These are phyloP conservation scores for Amblyopsis rosae DNA, from an alignment of 2,113 vertebrate species.

Conservation along the genomic window DNA sequence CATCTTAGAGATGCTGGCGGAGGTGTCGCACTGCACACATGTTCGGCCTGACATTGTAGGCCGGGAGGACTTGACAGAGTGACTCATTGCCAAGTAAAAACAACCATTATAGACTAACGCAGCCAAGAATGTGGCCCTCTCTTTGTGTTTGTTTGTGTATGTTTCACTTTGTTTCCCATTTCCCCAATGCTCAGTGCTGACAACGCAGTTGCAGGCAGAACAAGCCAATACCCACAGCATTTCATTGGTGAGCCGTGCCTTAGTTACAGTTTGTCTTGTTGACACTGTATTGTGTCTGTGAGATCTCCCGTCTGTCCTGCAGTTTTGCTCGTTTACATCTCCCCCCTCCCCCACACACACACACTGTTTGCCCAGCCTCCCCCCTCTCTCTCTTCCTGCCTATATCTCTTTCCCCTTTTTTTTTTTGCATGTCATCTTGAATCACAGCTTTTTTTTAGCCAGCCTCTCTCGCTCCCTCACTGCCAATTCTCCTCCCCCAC, in stretches of 20 bases:
- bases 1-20: slow-evolving; percentile 9
- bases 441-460: slow-evolving; percentile 35
- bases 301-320: slow-evolving; percentile 38
- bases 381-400: slow-evolving; percentile 18
- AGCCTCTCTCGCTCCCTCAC: slow-evolving; percentile 9
- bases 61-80: slow-evolving; percentile 43
- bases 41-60: slow-evolving; percentile 39
- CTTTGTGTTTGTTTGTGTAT: background rate
- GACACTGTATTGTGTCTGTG: slow-evolving; percentile 39
- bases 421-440: slow-evolving; percentile 54
- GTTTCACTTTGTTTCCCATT: slow-evolving; percentile 12
- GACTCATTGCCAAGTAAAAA: slow-evolving; percentile 56
- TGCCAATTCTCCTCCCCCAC: background rate
- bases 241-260: slow-evolving; percentile 45
- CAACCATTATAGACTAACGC: slow-evolving; percentile 14
- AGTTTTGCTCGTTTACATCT: slow-evolving; percentile 20
- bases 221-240: slow-evolving; percentile 48
- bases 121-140: slow-evolving; percentile 39
- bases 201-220: slow-evolving; percentile 59
- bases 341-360: slow-evolving; percentile 9
- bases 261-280: slow-evolving; percentile 52
- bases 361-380: too few relatives aligned
- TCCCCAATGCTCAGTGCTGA: slow-evolving; percentile 43
- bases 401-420: slow-evolving; percentile 20
- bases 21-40: slow-evolving; percentile 36